These are phyloP conservation scores for Polypedilum vanderplanki DNA, from an alignment of 1,140 invertebrate species.

Conservation along the genomic window DNA sequence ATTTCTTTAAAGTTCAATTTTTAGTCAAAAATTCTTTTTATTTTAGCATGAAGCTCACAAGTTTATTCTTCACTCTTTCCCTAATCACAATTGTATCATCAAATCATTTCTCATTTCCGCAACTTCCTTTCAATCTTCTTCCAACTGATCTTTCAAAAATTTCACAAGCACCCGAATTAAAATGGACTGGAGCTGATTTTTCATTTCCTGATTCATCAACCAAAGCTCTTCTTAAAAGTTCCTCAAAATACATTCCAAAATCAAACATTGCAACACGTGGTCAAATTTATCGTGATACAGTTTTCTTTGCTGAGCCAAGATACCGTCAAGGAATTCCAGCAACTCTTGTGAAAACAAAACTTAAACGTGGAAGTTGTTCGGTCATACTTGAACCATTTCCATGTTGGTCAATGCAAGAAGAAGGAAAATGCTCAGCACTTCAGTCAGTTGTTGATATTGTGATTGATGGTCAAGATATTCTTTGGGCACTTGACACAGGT, in stretches of 20 bases:
- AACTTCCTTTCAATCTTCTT: not conserved
- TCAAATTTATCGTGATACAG: constrained; percentile 49
- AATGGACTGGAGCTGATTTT: constrained; percentile 47
- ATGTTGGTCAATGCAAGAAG: constrained; percentile 53
- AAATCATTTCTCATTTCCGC: not conserved
- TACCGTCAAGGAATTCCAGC: constrained; percentile 50
- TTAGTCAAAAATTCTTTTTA: not conserved
- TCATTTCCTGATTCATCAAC: constrained; percentile 50
- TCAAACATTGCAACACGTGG: constrained; percentile 53
- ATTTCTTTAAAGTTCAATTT: not conserved
- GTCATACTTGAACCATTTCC: constrained; percentile 49
- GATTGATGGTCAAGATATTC: constrained; percentile 47
- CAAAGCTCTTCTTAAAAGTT: constrained; percentile 47
- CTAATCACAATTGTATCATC: not conserved
- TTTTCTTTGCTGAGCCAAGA: constrained; percentile 50
- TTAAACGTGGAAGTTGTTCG: constrained; percentile 44
- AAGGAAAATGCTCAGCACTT: constrained; percentile 50
- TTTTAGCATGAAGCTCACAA: not conserved
- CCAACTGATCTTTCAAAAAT: not conserved
- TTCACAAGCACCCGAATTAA: constrained; percentile 31
- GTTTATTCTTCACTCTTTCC: not conserved
- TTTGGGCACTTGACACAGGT: constrained; percentile 56
- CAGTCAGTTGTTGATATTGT: constrained; percentile 55
- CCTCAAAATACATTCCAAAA: constrained; percentile 50
- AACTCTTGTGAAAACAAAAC: constrained; percentile 47